These are phyloP conservation scores for Callionymus lyra DNA, from an alignment of 2,113 vertebrate species.

Conservation along the genomic window DNA sequence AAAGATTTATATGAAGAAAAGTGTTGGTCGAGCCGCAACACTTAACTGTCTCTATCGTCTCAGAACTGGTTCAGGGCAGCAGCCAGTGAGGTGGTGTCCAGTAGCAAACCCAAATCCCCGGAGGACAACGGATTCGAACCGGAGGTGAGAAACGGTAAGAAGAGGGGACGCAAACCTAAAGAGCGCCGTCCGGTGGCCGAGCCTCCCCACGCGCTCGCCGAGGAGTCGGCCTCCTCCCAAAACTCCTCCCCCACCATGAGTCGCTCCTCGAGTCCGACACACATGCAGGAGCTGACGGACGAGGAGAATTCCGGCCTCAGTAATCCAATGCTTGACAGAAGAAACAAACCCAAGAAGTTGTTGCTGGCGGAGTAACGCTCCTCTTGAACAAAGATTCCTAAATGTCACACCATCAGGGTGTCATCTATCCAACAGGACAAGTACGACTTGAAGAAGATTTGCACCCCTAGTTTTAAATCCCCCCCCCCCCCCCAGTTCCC, in stretches of 20 bases:
- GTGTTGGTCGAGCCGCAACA: too few relatives aligned
- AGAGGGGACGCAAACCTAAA: constrained; percentile 88
- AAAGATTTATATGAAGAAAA: too few relatives aligned
- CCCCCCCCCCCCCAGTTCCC: constrained; percentile 56
- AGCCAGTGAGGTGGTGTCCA: constrained; percentile 67
- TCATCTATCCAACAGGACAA: too few relatives aligned
- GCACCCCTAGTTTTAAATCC: constrained; percentile 36
- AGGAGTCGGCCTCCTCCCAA: constrained; percentile 27
- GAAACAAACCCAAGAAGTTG: constrained; percentile 58
- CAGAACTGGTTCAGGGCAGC: constrained; percentile 96
- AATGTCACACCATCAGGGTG: too few relatives aligned
- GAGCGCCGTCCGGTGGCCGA: constrained; percentile 61
- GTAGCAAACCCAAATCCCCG: constrained; percentile 68
- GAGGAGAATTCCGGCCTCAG: constrained; percentile 42
- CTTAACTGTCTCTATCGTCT: constrained; percentile 2
- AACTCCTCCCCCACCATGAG: constrained; percentile 27
- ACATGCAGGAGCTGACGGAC: constrained; percentile 37
- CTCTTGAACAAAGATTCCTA: constrained; percentile 17
- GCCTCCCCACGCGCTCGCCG: constrained; percentile 48
- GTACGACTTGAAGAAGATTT: too few relatives aligned
- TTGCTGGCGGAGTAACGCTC: constrained; percentile 49
- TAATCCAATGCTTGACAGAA: constrained; percentile 43
- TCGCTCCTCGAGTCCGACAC: constrained; percentile 26
- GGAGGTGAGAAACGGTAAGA: constrained; percentile 77
- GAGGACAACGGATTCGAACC: constrained; percentile 60